These are phyloP conservation scores for Brachionus rotundiformis DNA, from an alignment of 1,140 invertebrate genomes.

Conservation along the genomic window DNA sequence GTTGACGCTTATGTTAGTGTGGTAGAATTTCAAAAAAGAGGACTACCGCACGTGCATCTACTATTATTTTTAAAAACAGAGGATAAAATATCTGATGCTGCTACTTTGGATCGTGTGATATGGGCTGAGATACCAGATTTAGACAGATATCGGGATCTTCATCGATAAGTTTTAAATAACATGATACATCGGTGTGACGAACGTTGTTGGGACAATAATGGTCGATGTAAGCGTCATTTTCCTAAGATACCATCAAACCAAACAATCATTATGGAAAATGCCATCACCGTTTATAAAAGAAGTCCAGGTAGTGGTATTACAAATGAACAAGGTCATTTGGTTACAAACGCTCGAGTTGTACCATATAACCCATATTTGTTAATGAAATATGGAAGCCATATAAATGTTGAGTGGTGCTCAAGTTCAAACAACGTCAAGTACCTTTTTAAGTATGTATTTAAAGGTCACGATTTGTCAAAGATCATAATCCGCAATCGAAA, in stretches of 20 bases:
- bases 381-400: constrained; percentile 53
- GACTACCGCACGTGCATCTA: constrained; percentile 67
- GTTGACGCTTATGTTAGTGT: constrained; percentile 59
- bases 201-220: constrained; percentile 54
- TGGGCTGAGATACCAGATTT: constrained; percentile 53
- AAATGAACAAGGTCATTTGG: not conserved
- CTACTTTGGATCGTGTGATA: constrained; percentile 51
- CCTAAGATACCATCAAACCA: constrained; percentile 52
- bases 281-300: constrained; percentile 52
- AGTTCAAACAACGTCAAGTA: constrained; percentile 55
- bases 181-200: constrained; percentile 55
- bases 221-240: constrained; percentile 54
- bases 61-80: constrained; percentile 60
- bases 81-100: constrained; percentile 40
- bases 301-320: constrained; percentile 35
- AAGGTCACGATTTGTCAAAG: constrained; percentile 55
- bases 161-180: constrained; percentile 51
- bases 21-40: constrained; percentile 67
- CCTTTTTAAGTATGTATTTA: constrained; percentile 60
- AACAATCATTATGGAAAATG: constrained; percentile 53
- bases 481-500: not conserved
- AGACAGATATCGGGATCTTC: constrained; percentile 52
- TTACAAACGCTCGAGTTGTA: constrained; percentile 41
- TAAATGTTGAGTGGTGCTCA: constrained; percentile 54
- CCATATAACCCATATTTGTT: constrained; percentile 53